Conservation (phyloP, 1,140 invertebrate species). For the Homarus americanus region DNA sequence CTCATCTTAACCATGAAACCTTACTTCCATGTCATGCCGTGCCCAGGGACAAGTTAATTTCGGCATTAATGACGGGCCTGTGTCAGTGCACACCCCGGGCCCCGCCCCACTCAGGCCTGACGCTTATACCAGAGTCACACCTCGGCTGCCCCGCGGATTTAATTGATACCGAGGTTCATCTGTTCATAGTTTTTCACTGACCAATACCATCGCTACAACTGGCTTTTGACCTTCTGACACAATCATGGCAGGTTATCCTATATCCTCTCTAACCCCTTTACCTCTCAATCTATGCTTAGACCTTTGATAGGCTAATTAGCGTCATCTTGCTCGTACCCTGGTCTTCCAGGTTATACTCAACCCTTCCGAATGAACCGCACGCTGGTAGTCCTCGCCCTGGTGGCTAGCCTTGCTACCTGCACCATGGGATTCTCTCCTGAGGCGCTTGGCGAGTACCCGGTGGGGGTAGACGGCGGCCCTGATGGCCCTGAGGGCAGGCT, state of each 20-base stretch:
- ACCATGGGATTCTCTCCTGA: conserved; percentile 66
- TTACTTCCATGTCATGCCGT: background rate
- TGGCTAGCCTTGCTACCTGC: conserved; percentile 67
- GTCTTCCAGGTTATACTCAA: conserved; percentile 69
- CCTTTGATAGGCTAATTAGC: conserved; percentile 34
- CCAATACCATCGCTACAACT: conserved; percentile 65
- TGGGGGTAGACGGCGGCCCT: conserved; percentile 51
- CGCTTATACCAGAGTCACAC: conserved; percentile 40
- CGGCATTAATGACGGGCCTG: background rate
- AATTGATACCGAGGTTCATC: conserved; percentile 3
- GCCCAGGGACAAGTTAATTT: conserved; percentile 42
- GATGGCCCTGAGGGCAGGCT: conserved; percentile 57
- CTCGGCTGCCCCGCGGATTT: conserved; percentile 65
- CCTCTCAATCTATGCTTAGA: background rate
- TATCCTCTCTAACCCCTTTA: background rate
- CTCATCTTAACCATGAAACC: background rate
- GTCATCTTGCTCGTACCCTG: conserved; percentile 59
- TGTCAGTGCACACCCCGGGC: conserved; percentile 3
- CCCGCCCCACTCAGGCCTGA: conserved; percentile 48
- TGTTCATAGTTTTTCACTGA: background rate
- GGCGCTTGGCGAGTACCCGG: conserved; percentile 64
- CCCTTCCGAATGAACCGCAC: conserved; percentile 72
- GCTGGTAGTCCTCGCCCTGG: conserved; percentile 70
- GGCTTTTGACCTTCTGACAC: conserved; percentile 45
- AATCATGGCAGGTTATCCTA: conserved; percentile 53